Evolutionary conservation across 2,797 vertebrate genomes (phyloP).

Genomic region (Craterocephalus amniculus): DNA sequence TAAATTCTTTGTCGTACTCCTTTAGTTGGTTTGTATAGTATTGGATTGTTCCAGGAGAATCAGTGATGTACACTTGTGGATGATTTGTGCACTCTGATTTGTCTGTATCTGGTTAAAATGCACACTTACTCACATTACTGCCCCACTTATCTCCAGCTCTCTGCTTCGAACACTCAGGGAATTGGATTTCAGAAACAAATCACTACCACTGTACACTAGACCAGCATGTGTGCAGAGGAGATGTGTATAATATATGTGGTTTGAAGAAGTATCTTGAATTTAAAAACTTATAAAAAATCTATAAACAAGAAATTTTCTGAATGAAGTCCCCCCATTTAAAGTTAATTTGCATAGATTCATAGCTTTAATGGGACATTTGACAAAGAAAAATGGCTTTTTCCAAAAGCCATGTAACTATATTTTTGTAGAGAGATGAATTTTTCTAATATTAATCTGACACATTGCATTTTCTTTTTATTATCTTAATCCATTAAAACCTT

Average conservation of each 20-base stretch:
- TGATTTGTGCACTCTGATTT: constrained; percentile 5
- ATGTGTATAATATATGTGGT: constrained; percentile 28
- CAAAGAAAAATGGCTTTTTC: constrained; percentile 6
- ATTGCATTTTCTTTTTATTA: not conserved
- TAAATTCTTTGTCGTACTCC: not conserved
- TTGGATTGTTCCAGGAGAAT: not conserved
- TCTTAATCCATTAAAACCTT: not conserved
- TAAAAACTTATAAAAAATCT: constrained; percentile 19
- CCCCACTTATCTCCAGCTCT: constrained; percentile 53
- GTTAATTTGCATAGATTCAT: constrained; percentile 29
- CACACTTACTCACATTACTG: constrained; percentile 36
- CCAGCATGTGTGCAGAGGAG: constrained; percentile 39
- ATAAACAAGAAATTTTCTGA: not conserved
- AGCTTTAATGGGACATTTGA: constrained; percentile 21
- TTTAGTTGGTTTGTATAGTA: not conserved
- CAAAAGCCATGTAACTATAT: not conserved
- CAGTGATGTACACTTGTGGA: not conserved
- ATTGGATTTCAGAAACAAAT: constrained; percentile 59
- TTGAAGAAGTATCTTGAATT: constrained; percentile 22
- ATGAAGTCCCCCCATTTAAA: constrained; percentile 24
- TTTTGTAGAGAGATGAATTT: not conserved
- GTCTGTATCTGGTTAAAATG: constrained; percentile 43
- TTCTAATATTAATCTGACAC: not conserved
- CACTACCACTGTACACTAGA: constrained; percentile 47
- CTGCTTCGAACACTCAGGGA: constrained; percentile 45